phyloP scores from a whole-genome alignment of 2,888 invertebrate genomes.

The Drosophila setosimentum region DNA sequence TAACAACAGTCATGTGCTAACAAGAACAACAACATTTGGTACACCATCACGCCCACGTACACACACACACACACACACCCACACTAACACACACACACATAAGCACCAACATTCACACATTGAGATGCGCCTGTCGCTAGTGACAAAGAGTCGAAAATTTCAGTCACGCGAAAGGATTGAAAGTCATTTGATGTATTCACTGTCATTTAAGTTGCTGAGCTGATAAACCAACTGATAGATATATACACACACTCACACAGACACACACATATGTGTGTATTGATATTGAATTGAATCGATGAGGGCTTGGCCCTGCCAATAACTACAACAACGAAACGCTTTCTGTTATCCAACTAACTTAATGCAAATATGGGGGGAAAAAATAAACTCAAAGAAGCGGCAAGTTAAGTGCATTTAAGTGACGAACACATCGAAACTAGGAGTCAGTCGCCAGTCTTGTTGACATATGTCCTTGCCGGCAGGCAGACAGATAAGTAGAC shows the following conservation, averaged over 20 bases:
- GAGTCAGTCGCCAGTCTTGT: slow-evolving; percentile 37
- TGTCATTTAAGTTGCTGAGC: slow-evolving; percentile 74
- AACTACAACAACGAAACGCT: slow-evolving; percentile 54
- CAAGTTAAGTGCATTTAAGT: slow-evolving; percentile 72
- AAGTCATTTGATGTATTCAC: slow-evolving; percentile 78
- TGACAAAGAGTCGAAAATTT: slow-evolving; percentile 79
- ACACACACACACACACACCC: slow-evolving; percentile 4
- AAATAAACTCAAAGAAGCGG: slow-evolving; percentile 24
- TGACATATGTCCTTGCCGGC: slow-evolving; percentile 66
- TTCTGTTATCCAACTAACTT: slow-evolving; percentile 22
- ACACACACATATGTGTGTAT: background rate
- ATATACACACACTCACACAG: slow-evolving; percentile 8
- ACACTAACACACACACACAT: slow-evolving; percentile 7
- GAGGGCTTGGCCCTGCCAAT: slow-evolving; percentile 38
- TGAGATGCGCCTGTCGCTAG: slow-evolving; percentile 53
- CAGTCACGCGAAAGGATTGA: slow-evolving; percentile 80
- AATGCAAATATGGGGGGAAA: slow-evolving; percentile 20
- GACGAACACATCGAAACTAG: slow-evolving; percentile 53
- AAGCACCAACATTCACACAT: slow-evolving; percentile 1
- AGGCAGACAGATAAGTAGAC: slow-evolving; percentile 1
- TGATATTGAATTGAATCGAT: slow-evolving; percentile 54
- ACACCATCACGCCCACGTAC: slow-evolving; percentile 40
- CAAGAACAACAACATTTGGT: slow-evolving; percentile 51
- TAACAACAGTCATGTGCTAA: slow-evolving; percentile 51
- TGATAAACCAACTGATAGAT: slow-evolving; percentile 70